A percentile compares a stretch with the other conserved stretches of the same genome.
These are phyloP conservation scores for Sebastes fasciatus DNA, from an alignment of 2,113 vertebrate species.

Conservation along the genomic window DNA sequence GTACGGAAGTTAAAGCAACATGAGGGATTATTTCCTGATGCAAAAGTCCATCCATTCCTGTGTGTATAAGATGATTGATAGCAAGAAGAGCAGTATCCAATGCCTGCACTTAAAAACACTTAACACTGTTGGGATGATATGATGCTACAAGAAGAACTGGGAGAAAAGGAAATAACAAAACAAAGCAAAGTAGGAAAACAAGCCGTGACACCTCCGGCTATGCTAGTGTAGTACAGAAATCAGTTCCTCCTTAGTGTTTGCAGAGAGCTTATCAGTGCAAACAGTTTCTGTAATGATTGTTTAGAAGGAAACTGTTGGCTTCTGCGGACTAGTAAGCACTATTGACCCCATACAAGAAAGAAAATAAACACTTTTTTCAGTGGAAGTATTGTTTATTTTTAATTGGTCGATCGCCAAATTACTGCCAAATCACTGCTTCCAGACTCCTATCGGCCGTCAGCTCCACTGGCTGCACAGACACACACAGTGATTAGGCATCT, in stretches of 20 bases:
- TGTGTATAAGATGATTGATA: too few species aligned
- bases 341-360: background rate
- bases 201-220: background rate
- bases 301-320: background rate
- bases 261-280: constrained; percentile 31
- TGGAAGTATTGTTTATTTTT: constrained; percentile 6
- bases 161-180: too few species aligned
- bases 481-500: constrained; percentile 44
- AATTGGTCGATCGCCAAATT: constrained; percentile 28
- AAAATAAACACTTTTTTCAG: background rate
- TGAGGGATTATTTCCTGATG: too few species aligned
- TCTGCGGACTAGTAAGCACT: background rate
- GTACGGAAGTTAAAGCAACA: too few species aligned
- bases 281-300: background rate
- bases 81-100: too few species aligned
- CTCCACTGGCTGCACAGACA: constrained; percentile 18
- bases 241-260: background rate
- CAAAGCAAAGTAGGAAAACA: background rate
- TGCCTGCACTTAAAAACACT: too few species aligned
- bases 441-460: constrained; percentile 23
- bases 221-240: background rate
- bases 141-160: too few species aligned
- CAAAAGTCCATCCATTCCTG: too few species aligned
- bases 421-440: constrained; percentile 16
- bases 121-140: too few species aligned